phyloP scores from a whole-genome alignment of 2,797 vertebrate genomes.

The Brachyrhaphis roseni region DNA sequence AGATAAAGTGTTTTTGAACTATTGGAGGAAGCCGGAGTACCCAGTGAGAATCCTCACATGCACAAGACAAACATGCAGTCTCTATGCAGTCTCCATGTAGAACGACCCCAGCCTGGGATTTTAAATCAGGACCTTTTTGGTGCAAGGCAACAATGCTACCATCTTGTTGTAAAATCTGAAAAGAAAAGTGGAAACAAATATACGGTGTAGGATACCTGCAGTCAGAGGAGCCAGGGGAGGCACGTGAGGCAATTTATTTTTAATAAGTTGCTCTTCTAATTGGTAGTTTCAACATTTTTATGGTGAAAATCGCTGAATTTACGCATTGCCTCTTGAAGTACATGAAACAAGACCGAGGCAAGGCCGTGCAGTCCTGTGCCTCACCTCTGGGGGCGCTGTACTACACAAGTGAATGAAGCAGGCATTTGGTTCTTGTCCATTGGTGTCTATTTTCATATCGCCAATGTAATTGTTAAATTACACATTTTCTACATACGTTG shows the following conservation, averaged over 20 bases:
- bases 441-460: too few species aligned
- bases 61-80: not conserved
- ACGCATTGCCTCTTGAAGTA: not conserved
- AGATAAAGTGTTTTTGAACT: not conserved
- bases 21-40: not conserved
- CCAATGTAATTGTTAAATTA: too few species aligned
- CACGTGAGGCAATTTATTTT: too few species aligned
- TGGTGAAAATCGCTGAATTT: not conserved
- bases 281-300: not conserved
- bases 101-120: not conserved
- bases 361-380: too few species aligned
- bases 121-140: not conserved
- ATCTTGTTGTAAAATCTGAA: not conserved
- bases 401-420: too few species aligned
- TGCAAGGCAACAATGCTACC: not conserved
- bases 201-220: too few species aligned
- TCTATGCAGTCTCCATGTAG: too few species aligned
- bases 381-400: too few species aligned
- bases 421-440: too few species aligned
- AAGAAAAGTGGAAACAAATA: not conserved
- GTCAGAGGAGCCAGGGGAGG: too few species aligned
- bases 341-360: not conserved
- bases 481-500: too few species aligned
- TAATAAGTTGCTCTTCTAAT: too few species aligned
- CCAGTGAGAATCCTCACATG: not conserved